A percentile compares a stretch with the other conserved stretches of the same genome.
phyloP scores from a whole-genome alignment of 2,797 vertebrate genomes.

The Eleutherodactylus coqui region DNA sequence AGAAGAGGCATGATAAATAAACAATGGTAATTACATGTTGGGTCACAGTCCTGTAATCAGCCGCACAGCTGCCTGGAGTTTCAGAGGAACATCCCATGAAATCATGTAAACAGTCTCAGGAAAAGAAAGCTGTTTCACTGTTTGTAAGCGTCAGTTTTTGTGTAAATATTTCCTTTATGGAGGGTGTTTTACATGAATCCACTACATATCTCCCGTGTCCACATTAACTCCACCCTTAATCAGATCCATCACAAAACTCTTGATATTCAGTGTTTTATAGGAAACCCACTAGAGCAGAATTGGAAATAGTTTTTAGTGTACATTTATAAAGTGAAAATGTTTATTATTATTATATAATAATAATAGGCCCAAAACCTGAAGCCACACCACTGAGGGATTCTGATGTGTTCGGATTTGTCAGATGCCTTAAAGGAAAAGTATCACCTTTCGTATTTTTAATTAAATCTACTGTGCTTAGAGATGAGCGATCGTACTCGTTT shows the following conservation, averaged over 20 bases:
- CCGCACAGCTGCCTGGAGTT: conserved; percentile 23
- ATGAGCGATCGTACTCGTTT: no score
- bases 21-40: conserved; percentile 40
- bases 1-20: conserved; percentile 44
- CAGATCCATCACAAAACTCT: background rate
- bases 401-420: no score
- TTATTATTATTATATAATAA: no score
- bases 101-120: conserved; percentile 36
- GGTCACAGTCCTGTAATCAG: conserved; percentile 38
- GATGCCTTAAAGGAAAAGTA: no score
- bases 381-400: no score
- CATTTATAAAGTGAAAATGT: no score
- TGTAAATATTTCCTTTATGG: conserved; percentile 25
- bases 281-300: no score
- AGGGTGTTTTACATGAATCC: conserved; percentile 9
- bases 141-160: conserved; percentile 12
- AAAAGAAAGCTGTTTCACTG: conserved; percentile 17
- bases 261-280: no score
- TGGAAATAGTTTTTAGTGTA: no score
- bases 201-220: background rate
- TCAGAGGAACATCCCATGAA: conserved; percentile 24
- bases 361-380: no score
- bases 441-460: no score
- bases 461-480: no score
- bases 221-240: background rate